These are phyloP conservation scores for Liasis olivaceus DNA, from an alignment of 2,797 vertebrate genomes.

Conservation along the genomic window DNA sequence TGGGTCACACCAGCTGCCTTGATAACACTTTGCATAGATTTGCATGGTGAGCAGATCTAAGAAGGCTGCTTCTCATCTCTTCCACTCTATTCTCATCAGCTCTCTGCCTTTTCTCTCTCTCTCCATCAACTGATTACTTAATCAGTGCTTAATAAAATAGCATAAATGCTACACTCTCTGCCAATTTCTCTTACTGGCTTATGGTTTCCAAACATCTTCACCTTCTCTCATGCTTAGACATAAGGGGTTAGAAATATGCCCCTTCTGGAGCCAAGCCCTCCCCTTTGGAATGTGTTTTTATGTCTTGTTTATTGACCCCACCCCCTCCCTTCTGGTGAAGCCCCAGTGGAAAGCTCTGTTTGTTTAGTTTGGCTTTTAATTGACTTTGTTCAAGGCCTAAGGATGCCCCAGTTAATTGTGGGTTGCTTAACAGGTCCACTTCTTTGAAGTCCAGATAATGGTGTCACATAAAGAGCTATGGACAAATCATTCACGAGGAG, in stretches of 20 bases:
- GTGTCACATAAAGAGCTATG: conserved; percentile 29
- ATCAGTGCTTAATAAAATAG: background rate
- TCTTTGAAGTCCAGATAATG: conserved; percentile 60
- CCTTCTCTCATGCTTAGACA: conserved; percentile 29
- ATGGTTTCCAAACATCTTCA: conserved; percentile 3
- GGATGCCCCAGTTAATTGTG: conserved; percentile 54
- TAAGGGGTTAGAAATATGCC: conserved; percentile 4
- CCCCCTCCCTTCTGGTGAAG: conserved; percentile 59
- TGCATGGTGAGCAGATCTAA: accelerated
- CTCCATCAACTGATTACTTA: background rate
- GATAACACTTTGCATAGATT: background rate
- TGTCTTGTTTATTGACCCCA: conserved; percentile 44
- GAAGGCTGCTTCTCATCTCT: background rate
- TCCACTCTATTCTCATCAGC: conserved; percentile 11
- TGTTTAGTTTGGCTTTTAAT: conserved; percentile 68
- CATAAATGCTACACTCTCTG: background rate
- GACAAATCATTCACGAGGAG: conserved; percentile 36
- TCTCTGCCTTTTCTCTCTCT: background rate
- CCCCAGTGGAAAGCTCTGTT: conserved; percentile 43
- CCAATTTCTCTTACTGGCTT: background rate
- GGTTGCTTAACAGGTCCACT: conserved; percentile 55
- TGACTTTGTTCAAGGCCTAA: conserved; percentile 36
- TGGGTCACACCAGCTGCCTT: conserved; percentile 32
- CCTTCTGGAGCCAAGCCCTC: conserved; percentile 33
- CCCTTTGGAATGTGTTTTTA: conserved; percentile 61